Percentiles rank a stretch among this genome's conserved stretches.
These are phyloP conservation scores for Antheraea mylitta DNA, from an alignment of 1,140 invertebrate species.

Conservation along the genomic window DNA sequence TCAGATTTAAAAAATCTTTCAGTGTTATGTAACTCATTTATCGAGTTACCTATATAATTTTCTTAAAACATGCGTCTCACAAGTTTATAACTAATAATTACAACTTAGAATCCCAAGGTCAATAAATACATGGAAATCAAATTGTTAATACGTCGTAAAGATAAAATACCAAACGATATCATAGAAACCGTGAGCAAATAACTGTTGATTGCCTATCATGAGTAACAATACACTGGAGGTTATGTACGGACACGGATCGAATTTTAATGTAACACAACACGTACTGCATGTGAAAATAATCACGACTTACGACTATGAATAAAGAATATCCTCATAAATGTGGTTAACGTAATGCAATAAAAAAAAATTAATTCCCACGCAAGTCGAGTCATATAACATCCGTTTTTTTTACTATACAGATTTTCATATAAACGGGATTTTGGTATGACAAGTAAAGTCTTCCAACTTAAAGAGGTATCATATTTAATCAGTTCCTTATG, in stretches of 20 bases:
- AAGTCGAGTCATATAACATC: neutral
- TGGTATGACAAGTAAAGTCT: too few relatives aligned
- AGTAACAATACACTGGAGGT: neutral
- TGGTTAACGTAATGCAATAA: neutral
- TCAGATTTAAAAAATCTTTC: too few relatives aligned
- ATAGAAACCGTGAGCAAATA: neutral
- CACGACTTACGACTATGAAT: neutral
- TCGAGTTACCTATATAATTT: too few relatives aligned
- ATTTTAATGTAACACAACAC: neutral
- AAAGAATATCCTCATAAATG: neutral
- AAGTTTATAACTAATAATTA: neutral
- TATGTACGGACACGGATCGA: neutral
- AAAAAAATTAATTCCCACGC: neutral
- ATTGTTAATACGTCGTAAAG: neutral
- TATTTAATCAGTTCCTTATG: too few relatives aligned
- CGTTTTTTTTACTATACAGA: neutral
- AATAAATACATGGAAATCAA: neutral
- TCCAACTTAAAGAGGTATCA: too few relatives aligned
- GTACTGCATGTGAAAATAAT: neutral
- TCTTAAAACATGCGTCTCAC: too few relatives aligned
- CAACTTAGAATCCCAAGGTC: neutral
- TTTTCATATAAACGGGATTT: too few relatives aligned
- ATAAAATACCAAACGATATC: neutral
- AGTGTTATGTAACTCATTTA: too few relatives aligned
- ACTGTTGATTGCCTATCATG: conserved; percentile 1